A percentile compares a stretch with the other conserved stretches of the same genome.
phyloP scores from a whole-genome alignment of 2,797 vertebrate genomes.

The Chaetophractus vellerosus region DNA sequence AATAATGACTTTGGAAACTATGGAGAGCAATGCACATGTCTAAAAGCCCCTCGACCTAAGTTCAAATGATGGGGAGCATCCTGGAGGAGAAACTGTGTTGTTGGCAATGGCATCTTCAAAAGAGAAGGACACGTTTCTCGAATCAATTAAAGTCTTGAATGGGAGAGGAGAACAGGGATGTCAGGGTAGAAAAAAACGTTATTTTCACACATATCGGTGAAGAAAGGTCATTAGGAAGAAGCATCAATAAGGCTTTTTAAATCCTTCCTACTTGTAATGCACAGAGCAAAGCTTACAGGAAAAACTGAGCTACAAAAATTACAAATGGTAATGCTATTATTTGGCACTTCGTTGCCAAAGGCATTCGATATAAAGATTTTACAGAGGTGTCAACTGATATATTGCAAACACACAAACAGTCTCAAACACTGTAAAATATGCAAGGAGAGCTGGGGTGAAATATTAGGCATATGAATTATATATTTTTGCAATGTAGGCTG shows the following conservation, averaged over 20 bases:
- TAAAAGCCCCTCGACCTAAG: neutral
- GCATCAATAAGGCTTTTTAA: slow-evolving; percentile 86
- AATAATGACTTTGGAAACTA: neutral
- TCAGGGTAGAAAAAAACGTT: slow-evolving; percentile 72
- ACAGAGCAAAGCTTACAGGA: slow-evolving; percentile 87
- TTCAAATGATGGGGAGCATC: neutral
- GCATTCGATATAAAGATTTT: slow-evolving; percentile 92
- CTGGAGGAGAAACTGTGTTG: neutral
- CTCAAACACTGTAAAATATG: slow-evolving; percentile 90
- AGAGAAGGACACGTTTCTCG: neutral
- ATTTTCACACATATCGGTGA: slow-evolving; percentile 81
- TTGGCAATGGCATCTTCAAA: neutral
- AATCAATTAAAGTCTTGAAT: slow-evolving; percentile 68
- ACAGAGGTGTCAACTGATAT: slow-evolving; percentile 92
- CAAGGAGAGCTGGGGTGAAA: slow-evolving; percentile 86
- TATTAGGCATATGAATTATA: slow-evolving; percentile 91
- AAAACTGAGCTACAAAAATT: slow-evolving; percentile 89
- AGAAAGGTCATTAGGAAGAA: slow-evolving; percentile 87
- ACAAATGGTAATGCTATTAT: slow-evolving; percentile 91
- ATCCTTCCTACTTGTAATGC: slow-evolving; percentile 87
- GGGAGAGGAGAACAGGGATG: slow-evolving; percentile 65
- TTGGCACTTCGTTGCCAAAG: slow-evolving; percentile 90
- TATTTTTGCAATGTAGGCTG: slow-evolving; percentile 85
- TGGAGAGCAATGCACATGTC: neutral
- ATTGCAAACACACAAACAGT: slow-evolving; percentile 91